Base-by-base conservation (phyloP, 1,140 invertebrate species). In the Wasmannia auropunctata region DNA sequence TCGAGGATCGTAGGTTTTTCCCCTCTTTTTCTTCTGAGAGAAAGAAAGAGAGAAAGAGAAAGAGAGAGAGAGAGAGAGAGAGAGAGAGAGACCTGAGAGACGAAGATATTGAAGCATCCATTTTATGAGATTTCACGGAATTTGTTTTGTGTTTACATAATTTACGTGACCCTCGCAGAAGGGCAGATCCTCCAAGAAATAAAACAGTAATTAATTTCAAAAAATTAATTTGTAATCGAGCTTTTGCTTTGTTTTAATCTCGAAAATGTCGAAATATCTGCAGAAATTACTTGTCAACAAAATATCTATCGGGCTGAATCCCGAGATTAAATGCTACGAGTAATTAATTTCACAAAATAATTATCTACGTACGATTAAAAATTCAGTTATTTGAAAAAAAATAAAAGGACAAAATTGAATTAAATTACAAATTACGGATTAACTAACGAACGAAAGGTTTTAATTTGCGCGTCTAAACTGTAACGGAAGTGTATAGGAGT, bases 331-430 rank as follows among this genome's bases (percentile, higher is more conserved):
- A 54, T 46, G 37, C 49, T n/a, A n/a, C n/a, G n/a, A n/a, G n/a
- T 72, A 72, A 72, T 72, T 54, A 51, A 51, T 72, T 51, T 72
- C 8, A 10, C 19, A n/a, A n/a, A n/a, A n/a, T n/a, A n/a, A n/a
- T n/a, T n/a, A n/a, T n/a, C n/a, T n/a, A n/a, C n/a, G n/a, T n/a
- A n/a, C n/a, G n/a, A n/a, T n/a, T n/a, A n/a, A n/a, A n/a, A n/a
- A n/a, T n/a, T n/a, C n/a, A n/a, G 70, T 31, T 56, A 11, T 31
- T 16, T 72, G 19, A 72, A 31, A 51, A 1, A 4, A 58, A 58
- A 75, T 58, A 4, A 58, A 74, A 11, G n/a, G 28, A 40, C 22
- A n/a, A 40, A 58, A 4, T 37, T 54, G 25, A 75, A 40, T 43
- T 19, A 22, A 3, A 46, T 14, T 43, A 2, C n/a, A 34, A 75